Evolutionary conservation across 2,797 vertebrate species (phyloP).

Genomic region (Carapus acus): DNA sequence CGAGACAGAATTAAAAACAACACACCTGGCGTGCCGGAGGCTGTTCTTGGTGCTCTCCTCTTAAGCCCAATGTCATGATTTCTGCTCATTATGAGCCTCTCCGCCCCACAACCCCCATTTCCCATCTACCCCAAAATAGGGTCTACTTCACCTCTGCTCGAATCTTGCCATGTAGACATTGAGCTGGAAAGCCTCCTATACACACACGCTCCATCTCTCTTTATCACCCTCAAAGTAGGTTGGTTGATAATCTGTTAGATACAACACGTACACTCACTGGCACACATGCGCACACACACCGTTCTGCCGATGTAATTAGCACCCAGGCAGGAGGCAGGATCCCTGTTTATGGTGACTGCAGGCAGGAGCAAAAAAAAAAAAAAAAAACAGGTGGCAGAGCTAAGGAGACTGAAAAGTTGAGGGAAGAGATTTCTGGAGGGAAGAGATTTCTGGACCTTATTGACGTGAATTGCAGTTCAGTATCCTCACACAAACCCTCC

Average conservation of each 20-base stretch:
- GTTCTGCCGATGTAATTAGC: constrained; percentile 67
- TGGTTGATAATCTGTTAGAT: constrained; percentile 32
- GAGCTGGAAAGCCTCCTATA: constrained; percentile 52
- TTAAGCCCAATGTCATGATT: constrained; percentile 62
- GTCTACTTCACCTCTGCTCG: constrained; percentile 60
- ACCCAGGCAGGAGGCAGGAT: constrained; percentile 66
- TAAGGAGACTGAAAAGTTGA: constrained; percentile 20
- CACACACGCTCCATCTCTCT: constrained; percentile 29
- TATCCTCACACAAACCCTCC: neutral
- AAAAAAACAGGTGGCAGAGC: constrained; percentile 30
- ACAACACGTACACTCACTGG: too few relatives aligned
- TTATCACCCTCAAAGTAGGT: constrained; percentile 12
- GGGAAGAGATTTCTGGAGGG: neutral
- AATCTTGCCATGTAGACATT: constrained; percentile 46
- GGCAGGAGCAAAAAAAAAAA: constrained; percentile 36
- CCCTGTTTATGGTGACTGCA: constrained; percentile 51
- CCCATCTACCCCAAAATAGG: too few relatives aligned
- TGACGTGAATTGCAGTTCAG: neutral
- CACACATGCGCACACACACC: constrained; percentile 1
- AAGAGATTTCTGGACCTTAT: neutral
- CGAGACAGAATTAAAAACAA: too few relatives aligned
- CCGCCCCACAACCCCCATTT: constrained; percentile 56
- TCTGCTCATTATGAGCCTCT: constrained; percentile 66
- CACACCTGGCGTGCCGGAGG: constrained; percentile 38
- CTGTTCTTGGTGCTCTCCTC: constrained; percentile 52